phyloP scores from a whole-genome alignment of 2,888 invertebrate species.

The Agrochola lota region DNA sequence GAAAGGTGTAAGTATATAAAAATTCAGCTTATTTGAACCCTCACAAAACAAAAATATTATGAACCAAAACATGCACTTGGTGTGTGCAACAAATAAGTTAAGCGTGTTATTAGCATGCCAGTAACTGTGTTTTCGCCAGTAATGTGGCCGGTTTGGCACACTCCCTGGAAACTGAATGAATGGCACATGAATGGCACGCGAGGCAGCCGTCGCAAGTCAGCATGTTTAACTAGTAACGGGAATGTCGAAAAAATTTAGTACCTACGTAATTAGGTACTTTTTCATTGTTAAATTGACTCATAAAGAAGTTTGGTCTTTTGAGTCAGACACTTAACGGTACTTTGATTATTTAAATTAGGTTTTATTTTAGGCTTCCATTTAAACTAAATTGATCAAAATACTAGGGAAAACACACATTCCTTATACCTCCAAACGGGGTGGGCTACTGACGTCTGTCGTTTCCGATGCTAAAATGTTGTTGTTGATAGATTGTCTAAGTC shows the following conservation, averaged over 20 bases:
- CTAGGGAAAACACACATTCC: too few species aligned
- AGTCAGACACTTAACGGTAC: neutral
- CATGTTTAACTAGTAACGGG: constrained; percentile 14
- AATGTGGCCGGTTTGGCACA: constrained; percentile 65
- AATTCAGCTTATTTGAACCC: neutral
- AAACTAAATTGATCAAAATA: neutral
- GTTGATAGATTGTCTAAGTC: too few species aligned
- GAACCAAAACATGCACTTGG: constrained; percentile 24
- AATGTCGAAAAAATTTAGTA: constrained; percentile 5
- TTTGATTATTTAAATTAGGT: too few species aligned
- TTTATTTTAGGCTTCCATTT: neutral
- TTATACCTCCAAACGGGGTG: too few species aligned
- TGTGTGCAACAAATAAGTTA: constrained; percentile 53
- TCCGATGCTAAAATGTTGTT: neutral
- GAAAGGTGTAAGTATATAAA: too few species aligned
- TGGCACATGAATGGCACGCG: constrained; percentile 57
- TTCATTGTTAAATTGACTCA: constrained; percentile 16
- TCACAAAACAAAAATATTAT: constrained; percentile 22
- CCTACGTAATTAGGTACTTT: neutral
- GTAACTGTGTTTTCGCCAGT: constrained; percentile 59
- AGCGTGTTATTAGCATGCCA: constrained; percentile 63
- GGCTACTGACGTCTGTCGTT: too few species aligned
- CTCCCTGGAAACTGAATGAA: constrained; percentile 47
- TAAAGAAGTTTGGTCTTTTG: neutral
- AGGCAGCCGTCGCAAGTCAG: constrained; percentile 27